These are phyloP conservation scores for Drosophila atripex DNA, from an alignment of 2,888 invertebrate species.

Conservation along the genomic window DNA sequence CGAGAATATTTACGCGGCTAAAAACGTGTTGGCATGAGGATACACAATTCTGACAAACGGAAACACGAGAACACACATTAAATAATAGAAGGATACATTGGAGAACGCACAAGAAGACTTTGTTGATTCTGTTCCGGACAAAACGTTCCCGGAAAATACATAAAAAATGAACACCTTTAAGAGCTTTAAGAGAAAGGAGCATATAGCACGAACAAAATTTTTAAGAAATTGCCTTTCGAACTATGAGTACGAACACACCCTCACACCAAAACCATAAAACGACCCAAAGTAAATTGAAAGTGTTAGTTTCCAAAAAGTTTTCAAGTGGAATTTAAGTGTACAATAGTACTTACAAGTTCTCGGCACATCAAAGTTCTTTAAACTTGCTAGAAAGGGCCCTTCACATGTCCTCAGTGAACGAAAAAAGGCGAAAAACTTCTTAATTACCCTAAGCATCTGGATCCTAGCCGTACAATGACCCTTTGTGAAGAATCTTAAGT, in stretches of 20 bases:
- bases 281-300: background rate
- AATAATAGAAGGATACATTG: no score
- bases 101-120: background rate
- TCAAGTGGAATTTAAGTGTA: background rate
- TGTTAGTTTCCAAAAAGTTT: constrained; percentile 6
- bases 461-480: constrained; percentile 41
- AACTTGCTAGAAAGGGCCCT: constrained; percentile 3
- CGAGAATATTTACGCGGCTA: constrained; percentile 47
- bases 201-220: background rate
- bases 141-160: background rate
- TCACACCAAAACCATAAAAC: background rate
- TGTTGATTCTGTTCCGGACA: background rate
- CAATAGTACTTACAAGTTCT: constrained; percentile 6
- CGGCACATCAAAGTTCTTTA: constrained; percentile 23
- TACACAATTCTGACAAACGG: constrained; percentile 1
- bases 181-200: no score
- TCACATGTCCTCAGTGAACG: background rate
- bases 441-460: constrained; percentile 32
- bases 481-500: constrained; percentile 20
- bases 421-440: constrained; percentile 10
- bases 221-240: background rate
- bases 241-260: no score
- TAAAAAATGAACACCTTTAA: no score
- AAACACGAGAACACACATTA: background rate
- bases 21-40: constrained; percentile 37